These are phyloP conservation scores for Pipra filicauda DNA, from an alignment of 2,113 vertebrate genomes.

Conservation along the genomic window DNA sequence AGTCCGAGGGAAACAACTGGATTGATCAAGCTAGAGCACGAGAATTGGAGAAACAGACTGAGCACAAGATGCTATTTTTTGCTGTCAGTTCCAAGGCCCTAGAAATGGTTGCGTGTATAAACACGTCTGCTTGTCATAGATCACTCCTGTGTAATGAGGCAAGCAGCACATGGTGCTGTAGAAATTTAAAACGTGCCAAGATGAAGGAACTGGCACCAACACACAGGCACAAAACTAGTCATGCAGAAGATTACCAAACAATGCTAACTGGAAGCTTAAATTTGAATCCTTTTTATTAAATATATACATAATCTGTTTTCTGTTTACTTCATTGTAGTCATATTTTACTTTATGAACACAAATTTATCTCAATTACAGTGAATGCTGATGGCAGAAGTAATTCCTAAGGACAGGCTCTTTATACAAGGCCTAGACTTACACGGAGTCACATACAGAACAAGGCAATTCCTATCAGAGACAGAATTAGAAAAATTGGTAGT, in stretches of 20 bases:
- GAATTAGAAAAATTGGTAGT: background rate
- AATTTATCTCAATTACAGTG: background rate
- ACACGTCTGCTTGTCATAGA: slow-evolving; percentile 24
- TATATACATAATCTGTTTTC: background rate
- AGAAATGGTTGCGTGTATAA: background rate
- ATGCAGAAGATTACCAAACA: slow-evolving; percentile 36
- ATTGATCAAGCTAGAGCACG: background rate
- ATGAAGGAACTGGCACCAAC: background rate
- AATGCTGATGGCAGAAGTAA: background rate
- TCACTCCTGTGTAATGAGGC: slow-evolving; percentile 53
- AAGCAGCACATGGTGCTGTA: slow-evolving; percentile 36
- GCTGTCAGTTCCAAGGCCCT: slow-evolving; percentile 9
- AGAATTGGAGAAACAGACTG: slow-evolving; percentile 21
- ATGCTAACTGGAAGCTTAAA: slow-evolving; percentile 2
- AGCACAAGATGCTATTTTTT: slow-evolving; percentile 31
- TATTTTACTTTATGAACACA: background rate
- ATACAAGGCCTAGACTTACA: background rate
- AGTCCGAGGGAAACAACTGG: slow-evolving; percentile 1
- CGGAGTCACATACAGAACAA: background rate
- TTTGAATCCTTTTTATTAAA: background rate
- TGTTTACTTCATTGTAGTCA: background rate
- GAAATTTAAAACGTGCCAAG: slow-evolving; percentile 38
- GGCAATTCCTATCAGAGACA: background rate
- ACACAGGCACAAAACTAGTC: slow-evolving; percentile 1
- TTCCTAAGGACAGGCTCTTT: background rate